Conservation (phyloP, 2,797 vertebrate genomes). For the Parotocinclus haroldoi region DNA sequence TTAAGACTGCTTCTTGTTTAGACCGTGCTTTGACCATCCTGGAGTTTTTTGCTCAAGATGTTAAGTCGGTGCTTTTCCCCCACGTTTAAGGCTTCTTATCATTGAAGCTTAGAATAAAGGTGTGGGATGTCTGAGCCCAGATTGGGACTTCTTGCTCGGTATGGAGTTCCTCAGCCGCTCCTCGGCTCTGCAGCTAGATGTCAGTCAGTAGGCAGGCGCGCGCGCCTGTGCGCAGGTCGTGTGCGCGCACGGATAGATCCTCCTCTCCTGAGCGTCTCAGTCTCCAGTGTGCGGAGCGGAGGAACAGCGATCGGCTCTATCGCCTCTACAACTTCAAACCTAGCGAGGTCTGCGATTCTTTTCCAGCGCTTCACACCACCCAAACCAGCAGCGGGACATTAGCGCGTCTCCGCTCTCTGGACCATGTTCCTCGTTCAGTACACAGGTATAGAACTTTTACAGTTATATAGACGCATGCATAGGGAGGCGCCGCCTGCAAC, state of each 20-base stretch:
- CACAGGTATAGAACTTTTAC: conserved; percentile 72
- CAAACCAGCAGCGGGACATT: conserved; percentile 55
- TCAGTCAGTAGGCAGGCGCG: not conserved
- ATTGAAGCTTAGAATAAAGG: too few relatives aligned
- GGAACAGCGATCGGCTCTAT: conserved; percentile 56
- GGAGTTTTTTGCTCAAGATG: too few relatives aligned
- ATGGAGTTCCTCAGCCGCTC: too few relatives aligned
- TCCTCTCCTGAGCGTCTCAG: conserved; percentile 57
- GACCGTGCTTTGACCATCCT: too few relatives aligned
- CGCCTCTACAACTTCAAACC: conserved; percentile 12
- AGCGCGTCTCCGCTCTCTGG: conserved; percentile 55
- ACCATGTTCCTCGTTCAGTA: conserved; percentile 92
- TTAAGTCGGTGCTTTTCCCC: too few relatives aligned
- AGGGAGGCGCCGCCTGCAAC: not conserved
- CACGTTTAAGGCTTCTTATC: too few relatives aligned
- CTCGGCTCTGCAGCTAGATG: not conserved
- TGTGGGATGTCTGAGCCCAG: too few relatives aligned
- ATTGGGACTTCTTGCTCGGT: too few relatives aligned
- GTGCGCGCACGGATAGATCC: conserved; percentile 51
- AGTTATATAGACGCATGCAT: not conserved
- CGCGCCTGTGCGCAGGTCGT: conserved; percentile 23
- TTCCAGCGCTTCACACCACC: conserved; percentile 37
- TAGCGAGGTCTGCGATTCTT: not conserved
- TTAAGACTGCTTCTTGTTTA: too few relatives aligned
- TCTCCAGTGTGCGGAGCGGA: conserved; percentile 43